These are phyloP conservation scores for Palythoa caribaeorum DNA, from an alignment of 92 coral and sea anemone genomes.

Conservation along the genomic window DNA sequence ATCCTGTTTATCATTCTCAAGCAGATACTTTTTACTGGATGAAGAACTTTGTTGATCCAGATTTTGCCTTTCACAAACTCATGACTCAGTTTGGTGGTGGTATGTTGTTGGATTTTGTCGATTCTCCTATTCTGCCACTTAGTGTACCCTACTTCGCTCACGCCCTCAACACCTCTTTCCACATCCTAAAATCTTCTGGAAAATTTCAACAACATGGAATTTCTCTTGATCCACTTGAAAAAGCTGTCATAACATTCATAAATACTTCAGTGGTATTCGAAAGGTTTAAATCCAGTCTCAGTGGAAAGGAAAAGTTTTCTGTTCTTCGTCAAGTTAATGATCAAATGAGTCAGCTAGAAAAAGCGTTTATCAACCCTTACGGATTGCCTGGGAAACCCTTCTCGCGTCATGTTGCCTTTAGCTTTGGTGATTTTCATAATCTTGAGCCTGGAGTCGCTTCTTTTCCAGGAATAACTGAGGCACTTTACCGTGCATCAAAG, in stretches of 20 bases:
- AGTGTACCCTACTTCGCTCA: conserved; percentile 74
- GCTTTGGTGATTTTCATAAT: conserved; percentile 80
- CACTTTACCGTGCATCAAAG: conserved; percentile 66
- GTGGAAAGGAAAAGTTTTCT: conserved; percentile 44
- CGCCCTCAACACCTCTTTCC: conserved; percentile 68
- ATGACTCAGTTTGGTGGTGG: conserved; percentile 90
- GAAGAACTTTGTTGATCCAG: conserved; percentile 82
- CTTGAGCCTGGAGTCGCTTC: conserved; percentile 63
- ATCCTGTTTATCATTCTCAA: conserved; percentile 93
- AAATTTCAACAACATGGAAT: conserved; percentile 59
- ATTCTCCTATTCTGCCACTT: conserved; percentile 80
- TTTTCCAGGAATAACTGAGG: conserved; percentile 90
- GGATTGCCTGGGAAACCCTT: conserved; percentile 88
- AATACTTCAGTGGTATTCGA: conserved; percentile 72
- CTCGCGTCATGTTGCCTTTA: conserved; percentile 87
- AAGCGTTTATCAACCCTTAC: conserved; percentile 82
- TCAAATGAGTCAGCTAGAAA: conserved; percentile 84
- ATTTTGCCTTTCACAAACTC: conserved; percentile 81
- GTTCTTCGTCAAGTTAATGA: conserved; percentile 86
- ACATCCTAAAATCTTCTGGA: conserved; percentile 59
- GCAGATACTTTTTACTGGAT: conserved; percentile 94
- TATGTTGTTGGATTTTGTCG: conserved; percentile 77
- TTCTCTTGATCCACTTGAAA: conserved; percentile 55
- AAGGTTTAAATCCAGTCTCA: conserved; percentile 24
- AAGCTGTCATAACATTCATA: conserved; percentile 72